Conservation (phyloP, 1,140 invertebrate species). For the Caenorhabditis elegans region WBcel235 BX284604.4:7769501-7770000, state of each 20-base stretch:
- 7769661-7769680: too few species aligned
- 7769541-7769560: too few species aligned
- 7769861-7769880: background rate
- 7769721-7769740: too few species aligned
- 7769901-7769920: conserved; percentile 9
- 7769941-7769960: conserved; percentile 2
- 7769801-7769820: background rate
- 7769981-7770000: background rate
- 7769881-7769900: background rate
- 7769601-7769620: too few species aligned
- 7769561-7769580: too few species aligned
- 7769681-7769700: too few species aligned
- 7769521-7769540: too few species aligned
- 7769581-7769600: too few species aligned
- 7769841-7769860: background rate
- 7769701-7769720: too few species aligned
- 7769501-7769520: too few species aligned
- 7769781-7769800: background rate
- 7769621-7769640: too few species aligned
- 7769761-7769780: background rate
- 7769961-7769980: background rate
- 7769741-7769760: background rate
- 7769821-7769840: conserved; percentile 29
- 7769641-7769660: too few species aligned
- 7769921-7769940: background rate